These are phyloP conservation scores for Cyphomyrmex costatus DNA, from an alignment of 1,140 invertebrate species.

Conservation along the genomic window DNA sequence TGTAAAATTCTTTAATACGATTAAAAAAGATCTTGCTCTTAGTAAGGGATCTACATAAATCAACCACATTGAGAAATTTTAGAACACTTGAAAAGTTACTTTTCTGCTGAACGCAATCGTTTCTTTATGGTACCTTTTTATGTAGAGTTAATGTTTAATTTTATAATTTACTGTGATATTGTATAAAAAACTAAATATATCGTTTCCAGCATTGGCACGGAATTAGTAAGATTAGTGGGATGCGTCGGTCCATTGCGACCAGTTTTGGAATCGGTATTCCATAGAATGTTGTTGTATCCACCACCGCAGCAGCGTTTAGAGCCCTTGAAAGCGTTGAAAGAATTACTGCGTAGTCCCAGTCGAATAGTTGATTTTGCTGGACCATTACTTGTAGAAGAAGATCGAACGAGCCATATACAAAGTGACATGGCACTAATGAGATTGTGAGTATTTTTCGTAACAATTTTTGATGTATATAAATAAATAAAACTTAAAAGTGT, in stretches of 20 bases:
- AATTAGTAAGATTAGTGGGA: slow-evolving; percentile 95
- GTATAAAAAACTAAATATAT: not conserved
- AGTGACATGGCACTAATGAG: slow-evolving; percentile 96
- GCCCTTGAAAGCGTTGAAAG: slow-evolving; percentile 93
- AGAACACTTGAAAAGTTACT: too few relatives aligned
- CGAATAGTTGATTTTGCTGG: slow-evolving; percentile 91
- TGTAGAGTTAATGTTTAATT: not conserved
- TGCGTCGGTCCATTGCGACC: slow-evolving; percentile 94
- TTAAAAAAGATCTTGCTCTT: too few relatives aligned
- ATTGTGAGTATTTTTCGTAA: slow-evolving; percentile 89
- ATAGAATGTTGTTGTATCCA: slow-evolving; percentile 96
- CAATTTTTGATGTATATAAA: not conserved
- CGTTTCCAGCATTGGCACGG: slow-evolving; percentile 93
- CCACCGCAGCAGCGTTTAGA: slow-evolving; percentile 94
- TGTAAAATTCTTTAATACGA: too few relatives aligned
- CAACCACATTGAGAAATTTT: too few relatives aligned
- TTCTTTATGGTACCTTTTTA: not conserved
- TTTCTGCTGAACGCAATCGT: too few relatives aligned
- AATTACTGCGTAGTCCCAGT: slow-evolving; percentile 91
- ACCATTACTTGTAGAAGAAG: slow-evolving; percentile 91
- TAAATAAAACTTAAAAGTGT: not conserved
- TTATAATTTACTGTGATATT: not conserved
- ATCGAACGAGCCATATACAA: slow-evolving; percentile 91
- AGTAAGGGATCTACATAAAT: too few relatives aligned
- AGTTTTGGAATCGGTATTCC: slow-evolving; percentile 96